Conservation (phyloP, 2,797 vertebrate genomes). For the Leontocebus nigricollis region DNA sequence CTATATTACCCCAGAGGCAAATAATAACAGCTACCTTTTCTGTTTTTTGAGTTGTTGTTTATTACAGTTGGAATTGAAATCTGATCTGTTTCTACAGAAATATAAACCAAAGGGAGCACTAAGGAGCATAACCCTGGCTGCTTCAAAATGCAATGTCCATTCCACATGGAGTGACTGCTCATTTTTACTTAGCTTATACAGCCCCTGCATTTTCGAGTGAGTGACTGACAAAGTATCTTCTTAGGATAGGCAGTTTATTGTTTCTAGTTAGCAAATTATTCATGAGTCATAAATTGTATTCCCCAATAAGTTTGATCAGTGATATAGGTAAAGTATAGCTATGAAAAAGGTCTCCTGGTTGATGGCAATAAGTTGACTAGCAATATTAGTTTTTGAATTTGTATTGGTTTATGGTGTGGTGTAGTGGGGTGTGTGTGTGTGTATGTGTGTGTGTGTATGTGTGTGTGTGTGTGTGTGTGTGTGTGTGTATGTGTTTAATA, state of each 20-base stretch:
- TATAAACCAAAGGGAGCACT: not conserved
- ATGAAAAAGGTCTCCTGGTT: not conserved
- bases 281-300: not conserved
- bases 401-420: not conserved
- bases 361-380: not conserved
- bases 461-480: too few species aligned
- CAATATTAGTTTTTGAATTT: slow-evolving; percentile 8
- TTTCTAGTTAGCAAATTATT: slow-evolving; percentile 19
- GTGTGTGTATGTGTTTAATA: too few species aligned
- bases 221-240: not conserved
- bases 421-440: too few species aligned
- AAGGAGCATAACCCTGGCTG: not conserved
- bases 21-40: not conserved
- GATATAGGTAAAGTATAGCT: not conserved
- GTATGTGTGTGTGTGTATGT: too few species aligned
- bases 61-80: not conserved
- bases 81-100: not conserved
- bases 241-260: not conserved
- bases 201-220: not conserved
- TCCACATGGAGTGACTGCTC: not conserved
- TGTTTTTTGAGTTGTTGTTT: not conserved
- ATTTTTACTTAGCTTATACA: not conserved
- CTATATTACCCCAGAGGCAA: not conserved
- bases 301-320: not conserved
- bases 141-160: not conserved